Conservation (phyloP, 2,113 vertebrate genomes). For the Platysternon megacephalum region DNA sequence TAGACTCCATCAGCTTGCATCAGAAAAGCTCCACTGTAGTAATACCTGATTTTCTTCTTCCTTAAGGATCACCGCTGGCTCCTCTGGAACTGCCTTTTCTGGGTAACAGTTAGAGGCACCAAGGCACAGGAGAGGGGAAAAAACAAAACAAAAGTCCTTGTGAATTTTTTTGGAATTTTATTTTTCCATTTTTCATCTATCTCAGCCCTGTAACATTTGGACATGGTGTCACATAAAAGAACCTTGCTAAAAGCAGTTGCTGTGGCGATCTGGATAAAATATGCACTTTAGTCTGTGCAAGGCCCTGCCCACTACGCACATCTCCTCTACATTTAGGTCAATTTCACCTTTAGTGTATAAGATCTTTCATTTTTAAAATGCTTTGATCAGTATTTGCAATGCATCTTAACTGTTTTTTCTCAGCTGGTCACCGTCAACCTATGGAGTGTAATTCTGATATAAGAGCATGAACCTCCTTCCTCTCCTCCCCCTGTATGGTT, state of each 20-base stretch:
- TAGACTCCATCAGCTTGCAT: not conserved
- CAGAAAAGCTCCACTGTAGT: not conserved
- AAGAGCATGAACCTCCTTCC: not conserved
- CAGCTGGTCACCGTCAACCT: fast-evolving
- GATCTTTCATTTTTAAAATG: not conserved
- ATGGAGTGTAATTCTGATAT: not conserved
- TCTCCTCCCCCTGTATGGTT: not conserved
- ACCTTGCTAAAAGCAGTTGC: not conserved
- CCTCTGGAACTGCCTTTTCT: not conserved
- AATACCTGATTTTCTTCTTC: not conserved
- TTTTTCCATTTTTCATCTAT: too few relatives aligned
- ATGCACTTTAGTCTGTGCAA: not conserved
- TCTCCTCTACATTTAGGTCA: fast-evolving
- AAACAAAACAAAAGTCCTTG: not conserved
- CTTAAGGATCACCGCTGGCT: not conserved
- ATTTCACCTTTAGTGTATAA: not conserved
- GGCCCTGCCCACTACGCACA: not conserved
- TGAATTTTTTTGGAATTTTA: not conserved
- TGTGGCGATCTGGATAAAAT: not conserved
- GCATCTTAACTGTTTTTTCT: not conserved
- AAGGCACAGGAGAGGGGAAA: not conserved
- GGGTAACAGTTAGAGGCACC: not conserved
- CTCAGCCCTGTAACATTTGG: too few relatives aligned
- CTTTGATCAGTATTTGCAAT: not conserved
- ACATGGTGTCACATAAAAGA: not conserved